These are phyloP conservation scores for Drosophila sturtevanti DNA, from an alignment of 1,140 invertebrate genomes.

Conservation along the genomic window DNA sequence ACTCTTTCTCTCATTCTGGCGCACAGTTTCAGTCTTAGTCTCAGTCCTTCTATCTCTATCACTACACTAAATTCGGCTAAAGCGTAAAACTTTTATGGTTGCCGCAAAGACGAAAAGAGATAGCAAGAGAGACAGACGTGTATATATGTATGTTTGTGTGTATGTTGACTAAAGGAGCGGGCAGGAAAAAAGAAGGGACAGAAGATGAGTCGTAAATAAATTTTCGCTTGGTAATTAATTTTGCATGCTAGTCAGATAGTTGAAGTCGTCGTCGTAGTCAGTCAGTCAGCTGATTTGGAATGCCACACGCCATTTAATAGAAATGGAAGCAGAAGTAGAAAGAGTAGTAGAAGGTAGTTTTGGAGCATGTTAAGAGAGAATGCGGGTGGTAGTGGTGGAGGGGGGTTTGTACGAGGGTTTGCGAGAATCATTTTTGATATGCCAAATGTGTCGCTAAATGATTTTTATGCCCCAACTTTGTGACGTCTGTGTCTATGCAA, in stretches of 20 bases:
- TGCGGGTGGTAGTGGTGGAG: background rate
- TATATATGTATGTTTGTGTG: too few relatives aligned
- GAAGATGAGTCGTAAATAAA: slow-evolving; percentile 60
- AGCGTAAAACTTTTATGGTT: slow-evolving; percentile 78
- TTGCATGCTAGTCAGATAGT: slow-evolving; percentile 69
- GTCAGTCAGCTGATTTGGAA: slow-evolving; percentile 60
- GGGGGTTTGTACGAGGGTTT: background rate
- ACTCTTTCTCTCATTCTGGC: slow-evolving; percentile 3
- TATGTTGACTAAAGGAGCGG: slow-evolving; percentile 11
- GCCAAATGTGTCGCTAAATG: slow-evolving; percentile 78
- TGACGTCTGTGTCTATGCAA: slow-evolving; percentile 55
- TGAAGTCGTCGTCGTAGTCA: slow-evolving; percentile 22
- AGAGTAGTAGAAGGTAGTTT: background rate
- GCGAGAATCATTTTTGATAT: slow-evolving; percentile 59
- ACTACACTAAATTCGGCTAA: slow-evolving; percentile 65
- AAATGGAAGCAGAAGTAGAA: background rate
- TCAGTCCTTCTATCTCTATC: slow-evolving; percentile 16
- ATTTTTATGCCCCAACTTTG: slow-evolving; percentile 54
- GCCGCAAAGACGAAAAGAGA: slow-evolving; percentile 45
- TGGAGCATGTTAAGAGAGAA: background rate
- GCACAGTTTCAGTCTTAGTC: background rate
- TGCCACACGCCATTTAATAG: slow-evolving; percentile 49
- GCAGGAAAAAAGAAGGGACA: background rate
- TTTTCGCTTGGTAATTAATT: slow-evolving; percentile 72
- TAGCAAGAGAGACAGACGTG: slow-evolving; percentile 2